Conservation (phyloP, 1,140 invertebrate species). For the Drosophila pseudoananassae region DNA sequence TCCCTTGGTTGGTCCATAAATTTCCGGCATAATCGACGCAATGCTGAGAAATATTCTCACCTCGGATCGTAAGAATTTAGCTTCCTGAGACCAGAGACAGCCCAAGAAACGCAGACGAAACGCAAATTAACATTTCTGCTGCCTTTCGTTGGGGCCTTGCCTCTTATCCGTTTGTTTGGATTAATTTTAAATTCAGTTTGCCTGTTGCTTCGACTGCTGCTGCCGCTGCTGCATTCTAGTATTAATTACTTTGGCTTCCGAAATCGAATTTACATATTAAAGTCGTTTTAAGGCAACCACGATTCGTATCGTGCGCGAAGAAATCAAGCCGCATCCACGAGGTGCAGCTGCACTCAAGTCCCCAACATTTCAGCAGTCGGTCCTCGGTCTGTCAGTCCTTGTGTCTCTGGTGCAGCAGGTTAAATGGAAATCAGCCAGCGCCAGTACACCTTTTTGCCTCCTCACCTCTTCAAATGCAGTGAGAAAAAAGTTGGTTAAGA, state of each 20-base stretch:
- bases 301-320: constrained; percentile 76
- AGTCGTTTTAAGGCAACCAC: constrained; percentile 78
- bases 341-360: constrained; percentile 48
- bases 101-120: constrained; percentile 28
- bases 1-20: constrained; percentile 54
- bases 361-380: neutral
- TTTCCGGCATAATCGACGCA: constrained; percentile 72
- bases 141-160: constrained; percentile 47
- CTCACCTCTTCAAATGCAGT: constrained; percentile 17
- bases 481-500: neutral
- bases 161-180: constrained; percentile 81
- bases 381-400: constrained; percentile 25
- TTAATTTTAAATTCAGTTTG: constrained; percentile 82
- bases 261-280: constrained; percentile 84
- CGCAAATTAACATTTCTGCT: constrained; percentile 81
- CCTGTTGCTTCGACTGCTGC: constrained; percentile 18
- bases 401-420: constrained; percentile 66
- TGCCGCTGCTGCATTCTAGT: constrained; percentile 71
- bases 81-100: constrained; percentile 52
- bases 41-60: constrained; percentile 80
- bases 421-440: constrained; percentile 80
- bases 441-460: constrained; percentile 22
- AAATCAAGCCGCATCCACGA: constrained; percentile 62
- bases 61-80: constrained; percentile 62
- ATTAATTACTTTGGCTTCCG: constrained; percentile 84